A percentile compares a stretch with the other conserved stretches of the same genome.
Conservation (phyloP, 23 tunicate genomes). For the Ascidia mentula region DNA sequence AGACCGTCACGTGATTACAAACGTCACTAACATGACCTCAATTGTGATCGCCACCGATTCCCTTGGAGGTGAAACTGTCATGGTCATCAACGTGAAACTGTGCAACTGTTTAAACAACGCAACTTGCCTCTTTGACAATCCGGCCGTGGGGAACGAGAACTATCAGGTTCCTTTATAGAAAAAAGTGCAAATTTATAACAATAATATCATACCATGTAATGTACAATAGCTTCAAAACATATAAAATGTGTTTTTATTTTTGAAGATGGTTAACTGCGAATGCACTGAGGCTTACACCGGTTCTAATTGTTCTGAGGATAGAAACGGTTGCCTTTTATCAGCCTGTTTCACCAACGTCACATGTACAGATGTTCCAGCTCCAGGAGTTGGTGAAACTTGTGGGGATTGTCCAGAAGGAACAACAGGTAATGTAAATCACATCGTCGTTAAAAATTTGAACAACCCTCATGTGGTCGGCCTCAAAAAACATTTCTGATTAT, state of each 20-base stretch:
- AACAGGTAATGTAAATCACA: constrained; percentile 17
- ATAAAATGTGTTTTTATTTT: no score
- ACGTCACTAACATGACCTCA: neutral
- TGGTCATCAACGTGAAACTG: constrained; percentile 21
- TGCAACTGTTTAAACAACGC: constrained; percentile 29
- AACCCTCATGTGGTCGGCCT: no score
- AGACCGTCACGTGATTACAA: neutral
- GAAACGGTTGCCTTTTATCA: constrained; percentile 35
- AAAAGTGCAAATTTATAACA: no score
- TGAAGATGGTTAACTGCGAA: constrained; percentile 36
- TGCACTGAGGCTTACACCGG: constrained; percentile 59
- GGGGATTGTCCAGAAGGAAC: constrained; percentile 51
- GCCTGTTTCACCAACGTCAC: constrained; percentile 49
- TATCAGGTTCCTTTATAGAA: no score
- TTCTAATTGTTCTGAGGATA: constrained; percentile 39
- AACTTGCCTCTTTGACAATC: constrained; percentile 17
- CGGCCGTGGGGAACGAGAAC: constrained; percentile 3
- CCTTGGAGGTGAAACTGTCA: constrained; percentile 1
- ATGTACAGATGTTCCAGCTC: constrained; percentile 47
- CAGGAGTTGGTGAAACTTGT: constrained; percentile 38
- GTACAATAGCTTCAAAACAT: no score
- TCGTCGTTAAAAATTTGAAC: no score
- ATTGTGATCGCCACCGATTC: constrained; percentile 17
- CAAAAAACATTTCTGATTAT: no score
- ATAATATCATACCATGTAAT: no score